Base-by-base conservation (phyloP, 2,113 vertebrate species). In the Probosciger aterrimus region DNA sequence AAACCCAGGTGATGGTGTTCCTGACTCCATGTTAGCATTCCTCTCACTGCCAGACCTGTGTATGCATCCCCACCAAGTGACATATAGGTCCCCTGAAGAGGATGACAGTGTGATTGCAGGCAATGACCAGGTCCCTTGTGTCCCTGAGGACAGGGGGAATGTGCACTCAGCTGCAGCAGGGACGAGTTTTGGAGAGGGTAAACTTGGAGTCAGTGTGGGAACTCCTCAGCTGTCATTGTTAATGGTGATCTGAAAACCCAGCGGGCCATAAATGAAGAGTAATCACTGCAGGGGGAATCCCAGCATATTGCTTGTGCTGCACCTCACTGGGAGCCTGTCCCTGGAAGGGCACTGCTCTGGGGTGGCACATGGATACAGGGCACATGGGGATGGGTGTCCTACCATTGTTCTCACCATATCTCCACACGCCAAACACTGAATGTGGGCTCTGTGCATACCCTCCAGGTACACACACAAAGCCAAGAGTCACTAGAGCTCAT, bases 1-100 rank as follows among this genome's bases (percentile, higher is more conserved):
- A 76, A 67, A 20, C 24, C 17, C 35, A 2, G 1, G 78, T 3
- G 0, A 2, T 25, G 50, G 41, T 37, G 20, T 79, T 82, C 59
- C 67, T 4, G 3, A 33, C n/a, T 43, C 80, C 0, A 4, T 35
- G 15, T 53, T 67, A n/a, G 19, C 0, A 0, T 76, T 44, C 52
- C 17, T 25, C 50, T 85, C 6, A 0, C 57, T 78, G 77, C 64
- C 2, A 2, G 30, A 18, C 33, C 59, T 33, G 18, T 7, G 5
- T 8, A 52, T 41, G 31, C 19, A 43, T 70, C 53, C 18, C 28
- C 55, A 33, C 5, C 49, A 6, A 41, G 79, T 37, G 59, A 55
- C 67, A 62, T 17, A 0, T 41, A 31, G 53, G 39, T 19, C 79
- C 24, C 35, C 63, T 62, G 4, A n/a, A 69, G 37, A 19, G 11